These are phyloP conservation scores for Ernsta delagoae DNA, from an alignment of 2,888 invertebrate species.

Conservation along the genomic window DNA sequence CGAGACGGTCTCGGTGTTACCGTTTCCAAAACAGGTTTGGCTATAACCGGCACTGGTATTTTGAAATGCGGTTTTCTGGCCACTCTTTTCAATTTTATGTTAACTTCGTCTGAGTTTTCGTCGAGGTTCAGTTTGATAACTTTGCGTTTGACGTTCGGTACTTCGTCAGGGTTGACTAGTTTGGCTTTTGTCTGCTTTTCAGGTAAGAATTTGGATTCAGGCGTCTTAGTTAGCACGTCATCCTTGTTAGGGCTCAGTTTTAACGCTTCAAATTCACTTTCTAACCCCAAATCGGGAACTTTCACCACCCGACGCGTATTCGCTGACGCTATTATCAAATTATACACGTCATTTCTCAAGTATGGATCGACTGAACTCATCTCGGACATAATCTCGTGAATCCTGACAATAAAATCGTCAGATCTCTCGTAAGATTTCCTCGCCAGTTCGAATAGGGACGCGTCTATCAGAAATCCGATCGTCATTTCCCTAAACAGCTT, in stretches of 20 bases:
- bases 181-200: constrained; percentile 44
- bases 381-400: constrained; percentile 62
- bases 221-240: constrained; percentile 52
- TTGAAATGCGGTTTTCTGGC: constrained; percentile 57
- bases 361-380: constrained; percentile 46
- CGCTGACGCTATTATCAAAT: constrained; percentile 61
- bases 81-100: constrained; percentile 41
- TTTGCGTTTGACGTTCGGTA: constrained; percentile 58
- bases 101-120: constrained; percentile 51
- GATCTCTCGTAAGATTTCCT: constrained; percentile 49
- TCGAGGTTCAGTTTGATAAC: constrained; percentile 65
- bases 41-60: constrained; percentile 61
- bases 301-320: constrained; percentile 47
- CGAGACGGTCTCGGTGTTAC: constrained; percentile 59
- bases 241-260: constrained; percentile 52
- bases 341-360: constrained; percentile 59
- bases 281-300: constrained; percentile 46
- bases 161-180: constrained; percentile 62
- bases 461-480: constrained; percentile 60
- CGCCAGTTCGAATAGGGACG: constrained; percentile 61
- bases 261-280: constrained; percentile 55
- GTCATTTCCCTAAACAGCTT: constrained; percentile 51
- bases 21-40: constrained; percentile 57
- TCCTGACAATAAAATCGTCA: constrained; percentile 58
- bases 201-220: constrained; percentile 52